Conservation (phyloP, 2,113 vertebrate species). For the Ageneiosus marmoratus region DNA sequence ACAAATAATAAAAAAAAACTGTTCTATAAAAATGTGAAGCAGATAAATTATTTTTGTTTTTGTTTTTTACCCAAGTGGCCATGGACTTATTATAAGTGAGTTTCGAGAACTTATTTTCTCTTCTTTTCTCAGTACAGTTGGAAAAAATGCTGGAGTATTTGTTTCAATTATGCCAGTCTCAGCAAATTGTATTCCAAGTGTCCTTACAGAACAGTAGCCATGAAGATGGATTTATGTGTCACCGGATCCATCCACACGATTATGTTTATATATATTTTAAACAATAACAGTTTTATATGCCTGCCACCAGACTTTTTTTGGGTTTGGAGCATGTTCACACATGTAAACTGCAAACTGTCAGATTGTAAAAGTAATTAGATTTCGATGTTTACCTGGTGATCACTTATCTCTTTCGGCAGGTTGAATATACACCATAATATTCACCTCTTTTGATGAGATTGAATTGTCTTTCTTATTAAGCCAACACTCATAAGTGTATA, state of each 20-base stretch:
- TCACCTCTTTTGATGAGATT: not conserved
- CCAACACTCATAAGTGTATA: not conserved
- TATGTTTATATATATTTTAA: not conserved
- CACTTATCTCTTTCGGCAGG: not conserved
- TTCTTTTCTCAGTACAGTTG: not conserved
- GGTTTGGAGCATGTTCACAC: not conserved
- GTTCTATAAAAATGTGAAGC: not conserved
- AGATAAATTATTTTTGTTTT: not conserved
- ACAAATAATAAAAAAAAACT: too few species aligned
- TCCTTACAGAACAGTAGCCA: slow-evolving; percentile 12
- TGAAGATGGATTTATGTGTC: slow-evolving; percentile 18
- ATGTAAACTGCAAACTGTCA: not conserved
- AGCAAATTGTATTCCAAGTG: slow-evolving; percentile 15
- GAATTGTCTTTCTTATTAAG: not conserved
- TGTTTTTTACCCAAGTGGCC: not conserved
- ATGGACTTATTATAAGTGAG: not conserved
- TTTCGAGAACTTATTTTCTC: not conserved
- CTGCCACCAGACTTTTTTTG: not conserved
- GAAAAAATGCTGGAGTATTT: not conserved
- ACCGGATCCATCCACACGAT: not conserved
- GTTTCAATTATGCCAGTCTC: slow-evolving; percentile 13
- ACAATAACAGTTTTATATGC: not conserved
- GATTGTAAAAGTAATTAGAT: not conserved
- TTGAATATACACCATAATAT: not conserved
- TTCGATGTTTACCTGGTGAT: not conserved